Evolutionary conservation across 2,113 vertebrate genomes (phyloP), one percentile per base, ranked within the genome.

Genomic region (Psammodynastes pulverulentus): DNA sequence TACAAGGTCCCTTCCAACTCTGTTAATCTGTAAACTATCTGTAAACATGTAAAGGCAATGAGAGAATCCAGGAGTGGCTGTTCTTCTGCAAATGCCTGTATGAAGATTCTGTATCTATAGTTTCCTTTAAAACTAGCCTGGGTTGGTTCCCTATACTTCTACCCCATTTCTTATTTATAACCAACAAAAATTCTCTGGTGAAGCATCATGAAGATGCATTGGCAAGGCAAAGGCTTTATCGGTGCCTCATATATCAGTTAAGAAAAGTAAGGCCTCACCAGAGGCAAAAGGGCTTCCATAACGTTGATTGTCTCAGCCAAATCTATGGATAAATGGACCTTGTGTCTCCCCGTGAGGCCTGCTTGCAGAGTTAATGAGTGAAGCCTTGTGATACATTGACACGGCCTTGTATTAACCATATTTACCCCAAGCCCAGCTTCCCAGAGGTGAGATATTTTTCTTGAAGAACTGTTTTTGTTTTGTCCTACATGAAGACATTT

Each of bases 381-480:
- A 23, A 26, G 34, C 49, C 21, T 92, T 72, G n/a, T 92, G 91
- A 92, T 89, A 62, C 79, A 89, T 62, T 9, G 91, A 85, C 19
- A 23, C 13, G 5, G 45, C 53, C 85, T 62, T 56, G 45, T 62
- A 43, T 85, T 92, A 85, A 86, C 88, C 53, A 62, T 92, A 89
- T 92, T 92, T 92, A 89, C 53, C 85, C 79, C 88, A 62, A 51
- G 48, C 21, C 9, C n/a, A 2, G 5, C 49, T 89, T 89, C 91
- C 91, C 91, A 86, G 23, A 10, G 87, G 43, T 84, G 6, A 87
- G n/a, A 24, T 91, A 39, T 89, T 95, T 87, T n/a, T 89, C 90
- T 92, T 0, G 88, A 92, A 93, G 58, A 84, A 94, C 94, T 93
- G 89, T 49, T 39, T 84, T 93, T 93, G 58, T 56, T 84, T 12